Evolutionary conservation across 1,140 invertebrate genomes (phyloP).

Genomic region (Leptinotarsa defecta): DNA sequence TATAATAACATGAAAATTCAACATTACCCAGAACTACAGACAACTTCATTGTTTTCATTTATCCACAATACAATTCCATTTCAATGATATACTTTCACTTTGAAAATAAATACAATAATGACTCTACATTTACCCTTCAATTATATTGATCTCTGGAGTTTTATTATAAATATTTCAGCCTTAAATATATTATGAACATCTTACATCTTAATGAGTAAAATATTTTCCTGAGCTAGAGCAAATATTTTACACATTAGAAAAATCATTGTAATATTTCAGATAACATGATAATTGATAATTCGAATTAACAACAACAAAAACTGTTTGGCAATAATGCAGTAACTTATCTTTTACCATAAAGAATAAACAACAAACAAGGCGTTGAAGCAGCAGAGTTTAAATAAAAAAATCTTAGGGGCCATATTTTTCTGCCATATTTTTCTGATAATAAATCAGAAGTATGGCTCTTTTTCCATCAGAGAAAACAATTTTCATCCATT

Average conservation of each 20-base stretch:
- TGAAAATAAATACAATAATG: background rate
- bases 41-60: background rate
- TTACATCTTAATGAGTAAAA: background rate
- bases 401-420: too few relatives aligned
- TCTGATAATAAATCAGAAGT: too few relatives aligned
- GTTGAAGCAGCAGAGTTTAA: too few relatives aligned
- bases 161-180: conserved; percentile 3
- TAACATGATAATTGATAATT: background rate
- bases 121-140: background rate
- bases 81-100: background rate
- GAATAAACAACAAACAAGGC: background rate
- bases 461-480: too few relatives aligned
- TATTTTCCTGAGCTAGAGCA: background rate
- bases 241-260: background rate
- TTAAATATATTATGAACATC: conserved; percentile 5
- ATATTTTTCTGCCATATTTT: too few relatives aligned
- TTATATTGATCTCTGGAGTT: background rate
- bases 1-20: background rate
- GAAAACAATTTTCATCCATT: too few relatives aligned
- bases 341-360: background rate
- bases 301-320: background rate
- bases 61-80: background rate
- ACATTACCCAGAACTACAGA: background rate
- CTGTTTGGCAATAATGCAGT: background rate
- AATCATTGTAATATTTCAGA: background rate